Conservation (phyloP, 2,797 vertebrate species). For the Varecia variegata region DNA sequence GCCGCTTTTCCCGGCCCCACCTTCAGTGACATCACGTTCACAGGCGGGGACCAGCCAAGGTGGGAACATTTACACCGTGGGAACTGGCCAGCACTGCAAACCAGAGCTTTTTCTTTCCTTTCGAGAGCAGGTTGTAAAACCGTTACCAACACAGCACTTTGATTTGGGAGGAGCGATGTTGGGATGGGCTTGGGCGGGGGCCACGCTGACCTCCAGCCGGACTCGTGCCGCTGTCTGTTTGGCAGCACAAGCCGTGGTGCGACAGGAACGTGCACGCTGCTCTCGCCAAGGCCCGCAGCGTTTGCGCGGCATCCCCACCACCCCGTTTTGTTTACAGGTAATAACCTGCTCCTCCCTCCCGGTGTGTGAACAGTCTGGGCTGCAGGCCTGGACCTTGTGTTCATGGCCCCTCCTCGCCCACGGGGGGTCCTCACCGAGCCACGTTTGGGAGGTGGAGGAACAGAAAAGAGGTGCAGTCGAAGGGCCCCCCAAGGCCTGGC, state of each 20-base stretch:
- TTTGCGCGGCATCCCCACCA: accelerated
- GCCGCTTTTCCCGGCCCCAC: background rate
- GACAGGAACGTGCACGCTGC: accelerated
- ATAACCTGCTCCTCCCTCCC: background rate
- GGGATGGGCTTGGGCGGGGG: background rate
- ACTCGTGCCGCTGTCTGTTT: accelerated
- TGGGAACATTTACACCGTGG: background rate
- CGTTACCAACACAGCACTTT: background rate
- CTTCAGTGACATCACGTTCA: accelerated
- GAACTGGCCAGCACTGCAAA: background rate
- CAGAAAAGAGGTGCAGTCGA: background rate
- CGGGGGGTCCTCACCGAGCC: background rate
- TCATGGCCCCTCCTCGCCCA: background rate
- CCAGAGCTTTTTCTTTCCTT: background rate
- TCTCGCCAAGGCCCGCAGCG: background rate
- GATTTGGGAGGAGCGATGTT: accelerated
- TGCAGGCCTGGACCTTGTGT: background rate
- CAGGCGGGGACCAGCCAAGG: background rate
- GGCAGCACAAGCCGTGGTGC: accelerated
- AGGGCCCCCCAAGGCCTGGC: background rate
- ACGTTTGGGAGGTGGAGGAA: background rate
- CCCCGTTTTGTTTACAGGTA: background rate
- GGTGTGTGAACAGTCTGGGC: background rate
- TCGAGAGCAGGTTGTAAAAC: background rate
- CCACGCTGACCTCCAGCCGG: background rate